These are phyloP conservation scores for Chlorodrepanis virens DNA, from an alignment of 2,113 vertebrate species.

Conservation along the genomic window DNA sequence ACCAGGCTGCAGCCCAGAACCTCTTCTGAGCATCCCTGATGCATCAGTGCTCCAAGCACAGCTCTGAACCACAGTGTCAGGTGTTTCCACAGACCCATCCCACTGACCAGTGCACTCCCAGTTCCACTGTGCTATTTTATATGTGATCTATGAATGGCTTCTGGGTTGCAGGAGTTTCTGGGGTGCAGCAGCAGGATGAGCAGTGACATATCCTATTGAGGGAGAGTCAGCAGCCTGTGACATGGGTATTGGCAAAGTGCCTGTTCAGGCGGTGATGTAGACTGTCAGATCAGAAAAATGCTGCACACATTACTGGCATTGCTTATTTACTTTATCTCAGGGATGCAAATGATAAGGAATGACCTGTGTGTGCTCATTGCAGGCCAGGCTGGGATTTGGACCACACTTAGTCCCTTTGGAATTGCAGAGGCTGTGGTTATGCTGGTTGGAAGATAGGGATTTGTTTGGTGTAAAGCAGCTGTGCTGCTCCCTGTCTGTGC, in stretches of 20 bases:
- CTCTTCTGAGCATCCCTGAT: not conserved
- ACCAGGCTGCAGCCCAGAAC: not conserved
- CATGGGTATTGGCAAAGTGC: not conserved
- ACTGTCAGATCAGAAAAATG: not conserved
- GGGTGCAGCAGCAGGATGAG: not conserved
- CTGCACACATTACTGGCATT: fast-evolving
- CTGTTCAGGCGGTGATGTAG: not conserved
- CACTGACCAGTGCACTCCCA: not conserved
- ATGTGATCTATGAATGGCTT: not conserved
- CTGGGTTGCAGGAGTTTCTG: not conserved
- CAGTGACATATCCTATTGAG: not conserved
- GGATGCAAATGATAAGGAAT: not conserved
- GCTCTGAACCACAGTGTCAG: fast-evolving
- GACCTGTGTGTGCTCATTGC: not conserved
- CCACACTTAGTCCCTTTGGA: not conserved
- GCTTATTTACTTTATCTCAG: not conserved
- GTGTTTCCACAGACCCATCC: not conserved
- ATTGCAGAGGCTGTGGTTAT: not conserved
- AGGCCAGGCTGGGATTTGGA: not conserved
- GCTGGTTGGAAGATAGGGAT: not conserved
- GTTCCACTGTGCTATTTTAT: not conserved
- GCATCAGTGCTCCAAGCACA: not conserved
- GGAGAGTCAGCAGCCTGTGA: not conserved
- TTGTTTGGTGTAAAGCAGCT: not conserved
- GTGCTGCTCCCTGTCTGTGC: not conserved